These are phyloP conservation scores for Lycocerus yunnanus DNA, from an alignment of 2,888 invertebrate species.

Conservation along the genomic window DNA sequence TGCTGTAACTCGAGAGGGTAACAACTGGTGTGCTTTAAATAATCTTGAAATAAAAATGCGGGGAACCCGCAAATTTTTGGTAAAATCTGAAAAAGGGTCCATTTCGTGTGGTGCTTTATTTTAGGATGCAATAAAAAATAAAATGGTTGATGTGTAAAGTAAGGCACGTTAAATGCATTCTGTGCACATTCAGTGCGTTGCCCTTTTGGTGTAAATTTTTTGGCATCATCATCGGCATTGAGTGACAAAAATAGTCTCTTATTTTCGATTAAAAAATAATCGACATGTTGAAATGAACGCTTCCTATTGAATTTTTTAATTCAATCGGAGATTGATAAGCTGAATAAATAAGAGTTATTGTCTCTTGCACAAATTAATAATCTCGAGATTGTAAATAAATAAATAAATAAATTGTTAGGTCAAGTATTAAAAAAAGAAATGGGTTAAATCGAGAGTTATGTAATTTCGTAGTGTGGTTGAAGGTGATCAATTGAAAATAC, in stretches of 20 bases:
- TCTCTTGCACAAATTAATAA: background rate
- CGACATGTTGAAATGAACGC: background rate
- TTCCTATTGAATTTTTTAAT: background rate
- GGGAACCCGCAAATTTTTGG: background rate
- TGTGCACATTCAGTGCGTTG: slow-evolving; percentile 1
- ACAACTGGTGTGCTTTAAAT: background rate
- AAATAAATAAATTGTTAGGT: background rate
- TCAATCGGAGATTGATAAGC: background rate
- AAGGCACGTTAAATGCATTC: slow-evolving; percentile 3
- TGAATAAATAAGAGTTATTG: background rate
- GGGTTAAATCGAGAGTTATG: background rate
- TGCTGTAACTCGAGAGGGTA: background rate
- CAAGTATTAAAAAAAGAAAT: background rate
- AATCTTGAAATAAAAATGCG: background rate
- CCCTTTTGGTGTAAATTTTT: slow-evolving; percentile 35
- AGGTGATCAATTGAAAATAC: background rate
- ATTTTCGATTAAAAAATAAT: background rate
- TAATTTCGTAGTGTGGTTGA: background rate
- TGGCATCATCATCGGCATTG: slow-evolving; percentile 37
- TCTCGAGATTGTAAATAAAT: background rate
- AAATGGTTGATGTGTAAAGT: background rate
- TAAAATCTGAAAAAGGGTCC: background rate
- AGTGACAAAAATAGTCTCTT: slow-evolving; percentile 32
- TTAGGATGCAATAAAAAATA: background rate
- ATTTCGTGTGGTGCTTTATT: background rate